Conservation (phyloP, 2,113 vertebrate genomes). For the Melanostigma gelatinosum region DNA sequence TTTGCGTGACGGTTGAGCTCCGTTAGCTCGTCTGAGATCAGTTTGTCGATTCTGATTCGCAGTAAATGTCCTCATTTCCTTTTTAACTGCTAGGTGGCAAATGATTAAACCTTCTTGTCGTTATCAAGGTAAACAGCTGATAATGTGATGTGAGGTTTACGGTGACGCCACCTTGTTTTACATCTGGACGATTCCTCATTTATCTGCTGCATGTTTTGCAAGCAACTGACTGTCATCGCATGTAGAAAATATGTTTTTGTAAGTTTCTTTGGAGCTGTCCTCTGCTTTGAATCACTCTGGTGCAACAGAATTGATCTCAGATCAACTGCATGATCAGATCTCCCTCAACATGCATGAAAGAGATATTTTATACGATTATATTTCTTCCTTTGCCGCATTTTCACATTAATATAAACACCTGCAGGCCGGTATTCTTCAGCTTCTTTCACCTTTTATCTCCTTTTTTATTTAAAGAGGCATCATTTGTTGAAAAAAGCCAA, state of each 20-base stretch:
- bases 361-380: neutral
- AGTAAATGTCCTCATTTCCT: slow-evolving; percentile 59
- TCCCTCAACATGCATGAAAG: slow-evolving; percentile 17
- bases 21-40: slow-evolving; percentile 24
- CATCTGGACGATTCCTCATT: slow-evolving; percentile 8
- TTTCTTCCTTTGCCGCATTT: slow-evolving; percentile 20
- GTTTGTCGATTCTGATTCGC: slow-evolving; percentile 16
- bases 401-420: slow-evolving; percentile 24
- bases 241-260: neutral
- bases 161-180: slow-evolving; percentile 19
- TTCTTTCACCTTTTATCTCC: neutral
- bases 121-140: slow-evolving; percentile 60
- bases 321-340: slow-evolving; percentile 13
- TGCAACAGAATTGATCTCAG: slow-evolving; percentile 7
- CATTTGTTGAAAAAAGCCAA: slow-evolving; percentile 11
- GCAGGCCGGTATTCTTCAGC: slow-evolving; percentile 10
- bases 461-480: neutral
- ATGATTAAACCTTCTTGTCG: slow-evolving; percentile 61
- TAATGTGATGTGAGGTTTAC: slow-evolving; percentile 15
- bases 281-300: slow-evolving; percentile 9
- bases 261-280: neutral
- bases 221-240: slow-evolving; percentile 30
- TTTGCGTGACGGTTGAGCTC: slow-evolving; percentile 18
- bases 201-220: slow-evolving; percentile 44
- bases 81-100: slow-evolving; percentile 64